Evolutionary conservation across 1,140 invertebrate species (phyloP).

Genomic region (Luehdorfia chinensis): DNA sequence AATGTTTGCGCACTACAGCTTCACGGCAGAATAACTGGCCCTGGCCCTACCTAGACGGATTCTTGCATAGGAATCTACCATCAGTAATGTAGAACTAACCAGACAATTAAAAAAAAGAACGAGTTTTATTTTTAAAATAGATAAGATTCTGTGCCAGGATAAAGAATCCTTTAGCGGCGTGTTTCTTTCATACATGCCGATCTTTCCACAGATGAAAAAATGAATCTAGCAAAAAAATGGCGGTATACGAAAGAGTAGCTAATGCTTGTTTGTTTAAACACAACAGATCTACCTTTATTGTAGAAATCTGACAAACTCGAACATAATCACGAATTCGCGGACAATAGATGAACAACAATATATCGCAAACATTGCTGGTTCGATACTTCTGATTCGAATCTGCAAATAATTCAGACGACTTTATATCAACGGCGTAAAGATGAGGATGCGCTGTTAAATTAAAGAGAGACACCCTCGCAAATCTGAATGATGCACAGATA

Average conservation of each 20-base stretch:
- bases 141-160: too few species aligned
- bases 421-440: conserved; percentile 17
- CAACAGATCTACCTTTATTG: conserved; percentile 37
- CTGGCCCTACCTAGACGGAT: too few species aligned
- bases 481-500: conserved; percentile 34
- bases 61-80: too few species aligned
- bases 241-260: conserved; percentile 17
- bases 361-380: conserved; percentile 35
- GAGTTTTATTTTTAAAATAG: too few species aligned
- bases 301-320: conserved; percentile 48
- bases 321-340: conserved; percentile 47
- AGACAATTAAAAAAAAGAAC: too few species aligned
- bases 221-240: conserved; percentile 1
- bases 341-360: conserved; percentile 45
- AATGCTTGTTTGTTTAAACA: conserved; percentile 25
- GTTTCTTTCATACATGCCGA: neutral
- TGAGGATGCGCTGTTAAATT: conserved; percentile 17
- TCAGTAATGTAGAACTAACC: too few species aligned
- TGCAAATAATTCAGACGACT: conserved; percentile 16
- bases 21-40: too few species aligned
- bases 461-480: conserved; percentile 37
- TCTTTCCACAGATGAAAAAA: neutral
- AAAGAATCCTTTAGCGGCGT: conserved; percentile 4
- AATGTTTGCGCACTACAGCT: too few species aligned
- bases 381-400: conserved; percentile 19